A percentile compares a stretch with the other conserved stretches of the same genome.
These are phyloP conservation scores for Proales similis DNA, from an alignment of 1,140 invertebrate genomes.

Conservation along the genomic window DNA sequence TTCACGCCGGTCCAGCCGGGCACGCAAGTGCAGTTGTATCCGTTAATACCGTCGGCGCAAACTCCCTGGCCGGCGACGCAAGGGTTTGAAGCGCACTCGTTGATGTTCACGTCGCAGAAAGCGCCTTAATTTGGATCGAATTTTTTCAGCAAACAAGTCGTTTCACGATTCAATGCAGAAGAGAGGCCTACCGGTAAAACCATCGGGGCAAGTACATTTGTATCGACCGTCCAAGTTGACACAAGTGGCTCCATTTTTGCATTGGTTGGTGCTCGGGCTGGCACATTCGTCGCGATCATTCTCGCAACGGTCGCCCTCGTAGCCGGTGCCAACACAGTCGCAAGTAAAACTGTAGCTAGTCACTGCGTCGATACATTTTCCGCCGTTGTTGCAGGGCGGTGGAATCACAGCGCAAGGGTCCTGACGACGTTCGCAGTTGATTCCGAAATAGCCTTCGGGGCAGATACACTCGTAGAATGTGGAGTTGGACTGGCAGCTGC, in stretches of 20 bases:
- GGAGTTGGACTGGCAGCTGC: slow-evolving; percentile 41
- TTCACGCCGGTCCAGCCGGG: slow-evolving; percentile 1
- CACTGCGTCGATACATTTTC: slow-evolving; percentile 42
- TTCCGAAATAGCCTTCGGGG: neutral
- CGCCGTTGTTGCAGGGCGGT: slow-evolving; percentile 45
- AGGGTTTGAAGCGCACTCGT: slow-evolving; percentile 35
- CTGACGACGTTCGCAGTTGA: neutral
- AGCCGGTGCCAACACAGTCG: slow-evolving; percentile 16
- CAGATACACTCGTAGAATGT: slow-evolving; percentile 8
- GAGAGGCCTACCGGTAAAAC: too few relatives aligned
- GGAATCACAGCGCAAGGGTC: slow-evolving; percentile 32
- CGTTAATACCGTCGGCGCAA: slow-evolving; percentile 1
- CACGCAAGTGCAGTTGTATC: slow-evolving; percentile 4
- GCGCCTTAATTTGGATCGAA: too few relatives aligned
- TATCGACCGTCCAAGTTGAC: slow-evolving; percentile 46
- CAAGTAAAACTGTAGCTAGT: slow-evolving; percentile 43
- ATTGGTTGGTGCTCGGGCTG: neutral
- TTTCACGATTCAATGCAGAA: neutral
- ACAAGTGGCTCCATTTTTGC: slow-evolving; percentile 43
- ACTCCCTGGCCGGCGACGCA: slow-evolving; percentile 5
- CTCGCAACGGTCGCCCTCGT: slow-evolving; percentile 4
- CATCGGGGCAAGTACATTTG: slow-evolving; percentile 36
- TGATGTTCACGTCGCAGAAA: slow-evolving; percentile 8
- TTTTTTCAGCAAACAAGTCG: too few relatives aligned
- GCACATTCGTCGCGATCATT: slow-evolving; percentile 14